These are phyloP conservation scores for Minunthozetes semirufus DNA, from an alignment of 2,888 invertebrate genomes.

Conservation along the genomic window DNA sequence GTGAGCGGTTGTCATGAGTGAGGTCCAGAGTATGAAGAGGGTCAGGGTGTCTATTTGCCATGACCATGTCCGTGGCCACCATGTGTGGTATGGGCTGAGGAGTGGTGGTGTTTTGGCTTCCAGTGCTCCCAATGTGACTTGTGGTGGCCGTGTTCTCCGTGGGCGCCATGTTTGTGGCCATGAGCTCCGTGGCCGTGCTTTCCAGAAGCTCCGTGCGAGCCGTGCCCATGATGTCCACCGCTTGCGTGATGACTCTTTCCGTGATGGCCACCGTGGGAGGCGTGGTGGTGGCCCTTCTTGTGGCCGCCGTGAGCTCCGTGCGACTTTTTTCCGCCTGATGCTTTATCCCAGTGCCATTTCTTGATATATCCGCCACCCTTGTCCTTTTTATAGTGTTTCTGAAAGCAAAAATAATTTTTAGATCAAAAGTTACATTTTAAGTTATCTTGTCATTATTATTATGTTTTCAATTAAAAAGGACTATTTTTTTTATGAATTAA, in stretches of 20 bases:
- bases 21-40: background rate
- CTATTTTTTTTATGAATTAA: too few species aligned
- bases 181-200: background rate
- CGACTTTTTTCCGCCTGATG: background rate
- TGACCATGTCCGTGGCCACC: background rate
- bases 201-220: background rate
- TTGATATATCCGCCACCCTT: constrained; percentile 1
- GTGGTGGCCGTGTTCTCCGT: background rate
- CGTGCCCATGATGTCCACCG: background rate
- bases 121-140: background rate
- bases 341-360: constrained; percentile 13
- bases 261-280: background rate
- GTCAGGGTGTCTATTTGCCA: background rate
- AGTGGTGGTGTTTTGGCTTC: background rate
- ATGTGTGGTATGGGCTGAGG: background rate
- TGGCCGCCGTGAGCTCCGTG: background rate
- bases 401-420: background rate
- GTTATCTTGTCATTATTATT: background rate
- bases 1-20: background rate
- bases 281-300: background rate
- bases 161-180: background rate
- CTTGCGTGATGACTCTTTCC: background rate
- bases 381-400: background rate
- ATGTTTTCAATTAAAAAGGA: too few species aligned
- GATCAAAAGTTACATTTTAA: background rate